phyloP scores from a whole-genome alignment of 1,140 invertebrate species.

The Hesperophylax magnus region DNA sequence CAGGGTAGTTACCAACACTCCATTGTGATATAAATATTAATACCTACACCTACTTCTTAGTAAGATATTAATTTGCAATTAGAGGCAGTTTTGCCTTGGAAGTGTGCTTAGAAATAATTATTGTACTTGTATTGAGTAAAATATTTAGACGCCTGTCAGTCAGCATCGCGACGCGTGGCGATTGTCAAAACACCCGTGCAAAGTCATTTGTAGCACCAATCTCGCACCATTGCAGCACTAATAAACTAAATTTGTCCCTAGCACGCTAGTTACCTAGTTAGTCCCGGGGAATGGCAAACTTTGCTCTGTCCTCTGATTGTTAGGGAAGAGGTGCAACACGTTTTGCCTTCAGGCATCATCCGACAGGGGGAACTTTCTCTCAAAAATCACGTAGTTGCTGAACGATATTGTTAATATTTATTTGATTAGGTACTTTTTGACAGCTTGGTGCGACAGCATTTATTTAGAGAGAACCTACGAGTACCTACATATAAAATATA shows the following conservation, averaged over 20 bases:
- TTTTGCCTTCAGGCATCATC: constrained; percentile 18
- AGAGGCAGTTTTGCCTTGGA: too few relatives aligned
- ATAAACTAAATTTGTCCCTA: constrained; percentile 4
- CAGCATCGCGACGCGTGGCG: not conserved
- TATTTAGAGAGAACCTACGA: too few relatives aligned
- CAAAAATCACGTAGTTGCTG: not conserved
- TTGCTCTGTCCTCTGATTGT: not conserved
- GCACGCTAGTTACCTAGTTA: not conserved
- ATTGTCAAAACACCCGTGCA: not conserved
- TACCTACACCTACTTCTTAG: too few relatives aligned
- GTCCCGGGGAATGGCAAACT: not conserved
- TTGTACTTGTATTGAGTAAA: not conserved
- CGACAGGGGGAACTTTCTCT: not conserved
- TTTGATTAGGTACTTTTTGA: too few relatives aligned
- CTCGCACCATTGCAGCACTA: not conserved
- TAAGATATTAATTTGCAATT: too few relatives aligned
- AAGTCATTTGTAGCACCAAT: not conserved
- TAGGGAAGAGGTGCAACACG: not conserved
- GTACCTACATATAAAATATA: too few relatives aligned
- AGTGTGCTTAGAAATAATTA: too few relatives aligned
- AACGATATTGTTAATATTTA: not conserved
- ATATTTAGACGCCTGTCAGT: not conserved
- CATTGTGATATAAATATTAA: too few relatives aligned
- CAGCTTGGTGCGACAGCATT: too few relatives aligned
- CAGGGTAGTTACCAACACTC: too few relatives aligned